Base-by-base conservation (phyloP, 35 echinoderm and acorn worm genomes). In the Eucidaris tribuloides region DNA sequence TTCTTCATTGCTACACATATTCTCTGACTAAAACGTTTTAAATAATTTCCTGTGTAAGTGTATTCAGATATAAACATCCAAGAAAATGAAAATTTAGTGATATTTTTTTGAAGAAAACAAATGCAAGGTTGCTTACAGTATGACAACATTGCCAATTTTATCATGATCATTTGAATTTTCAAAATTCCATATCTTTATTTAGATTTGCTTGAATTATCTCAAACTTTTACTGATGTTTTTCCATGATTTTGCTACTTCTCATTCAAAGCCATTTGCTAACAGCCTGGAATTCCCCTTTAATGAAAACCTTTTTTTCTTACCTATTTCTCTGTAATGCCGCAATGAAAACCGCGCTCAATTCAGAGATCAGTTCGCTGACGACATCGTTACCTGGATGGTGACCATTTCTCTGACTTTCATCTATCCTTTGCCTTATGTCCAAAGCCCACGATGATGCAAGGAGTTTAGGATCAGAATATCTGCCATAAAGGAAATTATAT, bases 311-410 rank as follows among this genome's bases (percentile, higher is more conserved):
- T 46, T 54, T 36, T 32, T 27, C 34, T 85, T 91, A 92, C 94
- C 94, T 97, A 58, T 97, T 78, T 76, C 85, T 87, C 39, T 97
- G 94, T 35, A 97, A 42, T 46, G 94, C 81, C 55, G 82, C 63
- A 18, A 97, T 97, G 31, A 91, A 92, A 9, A 92, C 94, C 32
- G 61, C 86, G 40, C 85, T 65, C 5, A 97, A 27, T 42, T 92
- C 82, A 54, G 71, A 56, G 18, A 85, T 76, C 6, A 97, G 64
- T 20, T 97, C 65, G 15, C 22, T 65, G 40, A 82, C 33, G 20
- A 83, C 22, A 9, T 38, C 19, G 40, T 63, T 52, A 25, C 24
- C 57, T 7, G 79, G 79, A 5, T 60, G 1, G 19, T 83, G n/a
- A 65, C 46, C 46, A 15, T 2, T 34, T 25, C 19, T 35, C 18